Base-by-base conservation (phyloP, 2,797 vertebrate species). In the Sciurus vulgaris region DNA sequence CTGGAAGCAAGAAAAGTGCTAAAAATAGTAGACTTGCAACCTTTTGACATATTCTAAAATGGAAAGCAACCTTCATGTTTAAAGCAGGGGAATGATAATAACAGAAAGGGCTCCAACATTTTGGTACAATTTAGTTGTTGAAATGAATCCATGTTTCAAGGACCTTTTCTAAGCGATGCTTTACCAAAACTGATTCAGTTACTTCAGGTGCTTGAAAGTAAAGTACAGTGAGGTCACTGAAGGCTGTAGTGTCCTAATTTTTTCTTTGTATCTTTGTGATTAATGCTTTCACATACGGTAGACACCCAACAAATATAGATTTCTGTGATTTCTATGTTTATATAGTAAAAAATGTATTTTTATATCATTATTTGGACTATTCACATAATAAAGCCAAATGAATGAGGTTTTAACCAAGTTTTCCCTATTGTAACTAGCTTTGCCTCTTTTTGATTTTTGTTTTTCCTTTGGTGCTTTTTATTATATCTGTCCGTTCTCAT, bases 301-400 rank as follows among this genome's bases (percentile, higher is more conserved):
- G 47, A 72, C 18, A 85, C 7, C 30, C 61, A 67, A 44, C 74
- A 82, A 65, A 49, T 70, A 49, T 44, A 51, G 54, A 8, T 33
- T 91, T 86, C 10, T 67, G 35, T 76, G 73, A 81, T 51, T 56
- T 76, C 65, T 51, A 72, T 35, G n/a, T 63, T 26, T 28, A 89
- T 10, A 76, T 69, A 85, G 49, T 89, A 38, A 89, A 91, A 85
- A 96, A 74, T 56, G 18, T 59, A 89, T 44, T 91, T 95, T 54
- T 67, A 81, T 91, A 81, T 70, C 26, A 14, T 74, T 49, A 85
- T 89, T 89, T 41, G 20, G 28, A 35, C 38, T 47, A 11, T 59
- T 93, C 26, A 93, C 7, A 94, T 79, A 86, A 94, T 86, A 63
- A 93, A 74, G 59, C 7, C 13, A 92, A 67, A 81, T 86, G 51